Percentiles rank a stretch among this genome's conserved stretches.
Conservation (phyloP, 2,113 vertebrate genomes). For the Bos indicus region DNA sequence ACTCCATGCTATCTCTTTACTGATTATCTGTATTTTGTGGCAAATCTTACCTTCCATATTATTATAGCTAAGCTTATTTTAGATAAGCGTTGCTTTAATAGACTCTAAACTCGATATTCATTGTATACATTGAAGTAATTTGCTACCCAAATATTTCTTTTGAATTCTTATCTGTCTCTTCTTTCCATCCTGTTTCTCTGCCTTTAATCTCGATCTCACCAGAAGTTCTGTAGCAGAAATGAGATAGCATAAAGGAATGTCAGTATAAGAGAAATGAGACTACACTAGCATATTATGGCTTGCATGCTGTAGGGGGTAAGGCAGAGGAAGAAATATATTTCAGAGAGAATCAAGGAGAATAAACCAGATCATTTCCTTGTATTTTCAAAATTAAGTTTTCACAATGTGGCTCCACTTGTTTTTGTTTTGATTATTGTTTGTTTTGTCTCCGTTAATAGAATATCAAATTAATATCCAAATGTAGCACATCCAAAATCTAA, state of each 20-base stretch:
- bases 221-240: neutral
- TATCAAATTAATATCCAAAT: neutral
- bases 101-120: neutral
- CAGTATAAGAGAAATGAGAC: neutral
- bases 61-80: constrained; percentile 44
- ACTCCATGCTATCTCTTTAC: neutral
- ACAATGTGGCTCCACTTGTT: neutral
- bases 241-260: neutral
- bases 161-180: constrained; percentile 30
- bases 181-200: neutral
- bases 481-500: neutral
- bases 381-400: neutral
- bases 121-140: constrained; percentile 41
- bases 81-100: constrained; percentile 43
- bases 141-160: constrained; percentile 46
- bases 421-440: neutral
- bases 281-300: neutral
- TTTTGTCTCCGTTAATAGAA: neutral
- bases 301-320: neutral
- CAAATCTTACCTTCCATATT: constrained; percentile 38
- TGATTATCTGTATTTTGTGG: constrained; percentile 38
- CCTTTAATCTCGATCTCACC: constrained; percentile 7
- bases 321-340: neutral
- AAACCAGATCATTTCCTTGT: neutral
- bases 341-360: neutral